These are phyloP conservation scores for Tetrax tetrax DNA, from an alignment of 2,113 vertebrate species.

Conservation along the genomic window DNA sequence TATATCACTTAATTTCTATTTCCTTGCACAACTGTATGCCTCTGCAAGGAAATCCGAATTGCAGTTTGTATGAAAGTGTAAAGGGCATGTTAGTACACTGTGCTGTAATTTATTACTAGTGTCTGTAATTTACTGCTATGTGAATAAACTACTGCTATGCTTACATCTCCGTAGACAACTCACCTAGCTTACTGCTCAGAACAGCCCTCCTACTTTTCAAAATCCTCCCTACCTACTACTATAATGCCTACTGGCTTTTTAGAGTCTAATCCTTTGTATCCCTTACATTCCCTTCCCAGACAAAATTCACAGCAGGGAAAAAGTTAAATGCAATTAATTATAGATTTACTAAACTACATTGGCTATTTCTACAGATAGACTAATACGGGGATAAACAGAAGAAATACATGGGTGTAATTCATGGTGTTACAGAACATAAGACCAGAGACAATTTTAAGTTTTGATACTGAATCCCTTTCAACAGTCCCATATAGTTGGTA, in stretches of 20 bases:
- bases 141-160: not conserved
- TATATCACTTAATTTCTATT: not conserved
- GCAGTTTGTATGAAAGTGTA: not conserved
- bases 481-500: not conserved
- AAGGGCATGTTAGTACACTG: not conserved
- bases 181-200: not conserved
- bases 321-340: not conserved
- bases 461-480: not conserved
- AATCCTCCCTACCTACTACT: not conserved
- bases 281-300: not conserved
- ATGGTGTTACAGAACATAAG: not conserved
- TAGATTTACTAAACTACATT: not conserved
- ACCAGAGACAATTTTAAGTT: not conserved
- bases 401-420: not conserved
- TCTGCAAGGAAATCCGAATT: not conserved
- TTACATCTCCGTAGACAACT: not conserved
- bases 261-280: not conserved
- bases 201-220: not conserved
- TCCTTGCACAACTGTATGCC: not conserved
- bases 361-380: not conserved
- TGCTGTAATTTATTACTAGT: not conserved
- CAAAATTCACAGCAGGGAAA: not conserved
- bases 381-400: not conserved
- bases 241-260: not conserved
- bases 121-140: no score